Evolutionary conservation across 2,797 vertebrate species (phyloP).

Genomic region (Lophius americanus): DNA sequence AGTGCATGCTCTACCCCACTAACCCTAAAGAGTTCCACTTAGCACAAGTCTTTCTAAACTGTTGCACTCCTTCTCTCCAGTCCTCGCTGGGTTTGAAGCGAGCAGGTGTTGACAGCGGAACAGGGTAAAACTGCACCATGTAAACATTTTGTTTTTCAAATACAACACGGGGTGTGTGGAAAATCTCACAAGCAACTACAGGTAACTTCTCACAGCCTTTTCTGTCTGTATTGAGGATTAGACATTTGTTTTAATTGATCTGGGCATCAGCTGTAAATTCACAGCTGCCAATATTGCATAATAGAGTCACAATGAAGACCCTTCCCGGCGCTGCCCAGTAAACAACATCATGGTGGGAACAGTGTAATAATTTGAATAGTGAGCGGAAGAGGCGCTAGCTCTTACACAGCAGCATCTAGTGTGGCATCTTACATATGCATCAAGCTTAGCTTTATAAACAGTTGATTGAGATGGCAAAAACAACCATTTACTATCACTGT

Average conservation of each 20-base stretch:
- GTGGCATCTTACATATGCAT: too few relatives aligned
- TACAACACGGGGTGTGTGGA: slow-evolving; percentile 23
- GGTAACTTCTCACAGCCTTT: slow-evolving; percentile 37
- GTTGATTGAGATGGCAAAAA: too few relatives aligned
- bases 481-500: too few relatives aligned
- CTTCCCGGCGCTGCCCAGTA: too few relatives aligned
- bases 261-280: slow-evolving; percentile 52
- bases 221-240: slow-evolving; percentile 35
- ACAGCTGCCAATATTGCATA: slow-evolving; percentile 1
- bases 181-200: slow-evolving; percentile 29
- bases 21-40: slow-evolving; percentile 62
- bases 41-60: slow-evolving; percentile 56
- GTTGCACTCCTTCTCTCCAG: slow-evolving; percentile 42
- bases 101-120: slow-evolving; percentile 37
- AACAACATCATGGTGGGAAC: too few relatives aligned
- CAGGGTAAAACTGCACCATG: slow-evolving; percentile 28
- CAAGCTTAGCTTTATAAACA: too few relatives aligned
- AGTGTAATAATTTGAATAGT: too few relatives aligned
- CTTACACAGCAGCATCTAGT: too few relatives aligned
- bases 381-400: too few relatives aligned
- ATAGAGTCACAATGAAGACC: too few relatives aligned
- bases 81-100: slow-evolving; percentile 41
- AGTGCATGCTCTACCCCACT: slow-evolving; percentile 63
- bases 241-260: slow-evolving; percentile 64
- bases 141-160: slow-evolving; percentile 51